Conservation (phyloP, 2,888 invertebrate species). For the Laspeyria flexula region DNA sequence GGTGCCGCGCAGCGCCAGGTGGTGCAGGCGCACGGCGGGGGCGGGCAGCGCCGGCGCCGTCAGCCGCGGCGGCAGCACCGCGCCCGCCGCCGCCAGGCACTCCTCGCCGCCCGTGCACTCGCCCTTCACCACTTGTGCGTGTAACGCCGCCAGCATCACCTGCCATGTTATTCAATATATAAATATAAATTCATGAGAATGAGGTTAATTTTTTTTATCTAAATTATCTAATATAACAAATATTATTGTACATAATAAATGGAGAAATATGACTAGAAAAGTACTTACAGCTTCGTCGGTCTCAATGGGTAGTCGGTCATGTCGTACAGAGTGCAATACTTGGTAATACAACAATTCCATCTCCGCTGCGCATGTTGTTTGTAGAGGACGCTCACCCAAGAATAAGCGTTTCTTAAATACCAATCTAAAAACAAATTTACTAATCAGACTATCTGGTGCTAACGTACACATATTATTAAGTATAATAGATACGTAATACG, state of each 20-base stretch:
- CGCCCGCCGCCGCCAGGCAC: constrained; percentile 91
- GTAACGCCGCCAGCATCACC: constrained; percentile 97
- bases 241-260: too few species aligned
- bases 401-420: constrained; percentile 82
- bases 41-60: constrained; percentile 93
- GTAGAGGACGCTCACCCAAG: constrained; percentile 76
- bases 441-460: too few species aligned
- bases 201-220: too few species aligned
- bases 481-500: background rate
- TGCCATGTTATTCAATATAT: too few species aligned
- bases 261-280: too few species aligned
- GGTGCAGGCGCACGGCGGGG: constrained; percentile 95
- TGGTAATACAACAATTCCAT: constrained; percentile 98
- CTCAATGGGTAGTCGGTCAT: constrained; percentile 96
- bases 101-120: constrained; percentile 91
- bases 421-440: constrained; percentile 47
- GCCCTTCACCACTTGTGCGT: constrained; percentile 96
- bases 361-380: constrained; percentile 91
- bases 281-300: constrained; percentile 97
- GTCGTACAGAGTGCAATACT: constrained; percentile 94
- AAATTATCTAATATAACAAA: too few species aligned
- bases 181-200: too few species aligned
- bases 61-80: constrained; percentile 92
- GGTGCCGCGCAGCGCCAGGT: constrained; percentile 95
- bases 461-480: too few species aligned